These are phyloP conservation scores for Barbus barbus DNA, from an alignment of 2,113 vertebrate genomes.

Conservation along the genomic window DNA sequence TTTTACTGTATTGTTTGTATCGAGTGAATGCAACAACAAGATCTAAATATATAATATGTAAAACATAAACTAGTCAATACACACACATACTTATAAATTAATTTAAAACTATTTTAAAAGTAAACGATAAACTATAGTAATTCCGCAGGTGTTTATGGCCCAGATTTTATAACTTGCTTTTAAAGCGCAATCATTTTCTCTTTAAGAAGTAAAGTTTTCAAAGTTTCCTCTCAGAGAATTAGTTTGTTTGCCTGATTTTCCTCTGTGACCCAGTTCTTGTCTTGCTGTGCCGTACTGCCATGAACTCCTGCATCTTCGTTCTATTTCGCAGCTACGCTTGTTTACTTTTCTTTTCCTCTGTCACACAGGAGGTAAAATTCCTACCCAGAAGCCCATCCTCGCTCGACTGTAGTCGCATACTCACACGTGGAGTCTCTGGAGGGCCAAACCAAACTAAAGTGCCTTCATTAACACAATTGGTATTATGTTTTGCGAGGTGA, in stretches of 20 bases:
- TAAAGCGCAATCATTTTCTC: neutral
- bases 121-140: neutral
- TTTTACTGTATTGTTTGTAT: neutral
- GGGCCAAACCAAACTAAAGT: conserved; percentile 21
- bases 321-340: neutral
- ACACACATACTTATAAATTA: neutral
- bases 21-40: neutral
- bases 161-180: neutral
- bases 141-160: neutral
- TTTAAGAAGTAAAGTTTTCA: neutral
- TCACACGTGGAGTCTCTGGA: neutral
- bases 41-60: neutral
- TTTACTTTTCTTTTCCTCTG: conserved; percentile 35
- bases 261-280: conserved; percentile 26
- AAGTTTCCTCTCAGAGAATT: neutral
- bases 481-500: conserved; percentile 18
- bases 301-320: neutral
- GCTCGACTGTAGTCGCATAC: conserved; percentile 68
- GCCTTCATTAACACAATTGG: conserved; percentile 46
- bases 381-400: conserved; percentile 64
- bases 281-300: neutral
- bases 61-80: neutral
- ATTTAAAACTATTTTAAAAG: no score
- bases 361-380: conserved; percentile 71
- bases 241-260: neutral